A percentile compares a stretch with the other conserved stretches of the same genome.
Conservation (phyloP, 2,113 vertebrate species). For the Casuarius casuarius region DNA sequence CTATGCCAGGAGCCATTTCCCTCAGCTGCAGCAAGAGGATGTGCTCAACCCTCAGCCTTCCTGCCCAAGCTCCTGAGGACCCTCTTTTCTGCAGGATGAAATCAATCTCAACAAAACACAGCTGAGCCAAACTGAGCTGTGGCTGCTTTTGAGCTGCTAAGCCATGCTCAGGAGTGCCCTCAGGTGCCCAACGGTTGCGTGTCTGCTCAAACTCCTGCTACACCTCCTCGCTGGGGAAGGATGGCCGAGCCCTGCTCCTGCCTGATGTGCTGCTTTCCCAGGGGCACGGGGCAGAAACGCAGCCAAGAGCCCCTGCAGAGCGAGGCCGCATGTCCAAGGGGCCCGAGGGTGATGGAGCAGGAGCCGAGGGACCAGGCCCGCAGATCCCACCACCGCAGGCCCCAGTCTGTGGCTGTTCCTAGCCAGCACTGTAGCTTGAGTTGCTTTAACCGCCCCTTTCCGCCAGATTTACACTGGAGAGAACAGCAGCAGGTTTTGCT, state of each 20-base stretch:
- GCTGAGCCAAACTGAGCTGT: not conserved
- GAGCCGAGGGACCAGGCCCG: not conserved
- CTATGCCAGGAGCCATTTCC: not conserved
- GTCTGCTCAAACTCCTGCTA: no score
- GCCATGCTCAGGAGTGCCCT: not conserved
- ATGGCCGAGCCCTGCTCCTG: no score
- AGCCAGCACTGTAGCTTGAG: not conserved
- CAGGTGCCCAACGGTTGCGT: no score
- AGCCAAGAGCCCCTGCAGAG: not conserved
- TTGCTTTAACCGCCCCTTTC: not conserved
- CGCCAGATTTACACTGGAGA: not conserved
- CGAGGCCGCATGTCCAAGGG: not conserved
- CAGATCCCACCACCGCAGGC: not conserved
- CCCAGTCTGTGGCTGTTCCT: not conserved
- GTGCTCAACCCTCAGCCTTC: not conserved
- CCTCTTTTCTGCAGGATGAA: not conserved
- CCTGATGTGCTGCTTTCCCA: not conserved
- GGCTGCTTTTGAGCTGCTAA: not conserved
- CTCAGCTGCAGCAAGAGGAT: not conserved
- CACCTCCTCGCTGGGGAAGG: no score
- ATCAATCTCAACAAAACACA: not conserved
- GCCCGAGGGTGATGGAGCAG: not conserved
- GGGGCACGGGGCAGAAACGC: not conserved
- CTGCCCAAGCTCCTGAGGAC: rapidly evolving
- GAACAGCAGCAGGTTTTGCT: not conserved